Evolutionary conservation across 2,888 invertebrate genomes (phyloP), one percentile per base, ranked within the genome.

Genomic region (Pseudanteris insignis): DNA sequence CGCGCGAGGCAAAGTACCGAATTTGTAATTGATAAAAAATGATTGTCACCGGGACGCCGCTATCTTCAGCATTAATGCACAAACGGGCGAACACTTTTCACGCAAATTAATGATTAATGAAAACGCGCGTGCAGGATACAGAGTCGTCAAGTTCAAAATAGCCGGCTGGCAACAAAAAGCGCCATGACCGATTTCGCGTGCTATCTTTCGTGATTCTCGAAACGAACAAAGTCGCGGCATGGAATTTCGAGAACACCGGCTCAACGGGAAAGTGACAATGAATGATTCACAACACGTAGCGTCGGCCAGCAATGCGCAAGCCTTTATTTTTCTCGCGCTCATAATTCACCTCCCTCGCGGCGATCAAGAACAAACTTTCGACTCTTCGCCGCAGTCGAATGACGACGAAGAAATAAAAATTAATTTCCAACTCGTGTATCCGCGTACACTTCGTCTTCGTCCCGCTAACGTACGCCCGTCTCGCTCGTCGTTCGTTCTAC

Each of bases 381-480:
- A 53, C 53, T 58, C 73, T 74, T 72, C 73, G 73, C 72, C 70
- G 71, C 26, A 70, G 70, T 68, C 66, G 50, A 67, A 61, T 65
- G 51, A 62, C n/a, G 63, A 60, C 18, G 62, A 50, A 63, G 32
- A 46, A 62, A 50, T 64, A 47, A 53, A 53, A 60, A 58, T 57
- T 67, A 47, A 63, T 67, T 65, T 54, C 44, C 48, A 46, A 63
- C 28, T 11, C 44, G 43, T 58, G 37, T 47, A 46, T 44, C 43
- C 54, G 44, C 44, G 33, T 46, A 40, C 9, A 33, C 26, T 32
- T 33, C 29, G 28, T 9, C n/a, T 36, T 21, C 2, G 12, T 21
- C 29, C 10, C 12, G 8, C 29, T 28, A 14, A 18, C 33, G n/a
- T n/a, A n/a, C 8, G 11, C 15, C 18, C 18, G 18, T 18, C 26